These are phyloP conservation scores for Papilio protenor DNA, from an alignment of 2,888 invertebrate species.

Conservation along the genomic window DNA sequence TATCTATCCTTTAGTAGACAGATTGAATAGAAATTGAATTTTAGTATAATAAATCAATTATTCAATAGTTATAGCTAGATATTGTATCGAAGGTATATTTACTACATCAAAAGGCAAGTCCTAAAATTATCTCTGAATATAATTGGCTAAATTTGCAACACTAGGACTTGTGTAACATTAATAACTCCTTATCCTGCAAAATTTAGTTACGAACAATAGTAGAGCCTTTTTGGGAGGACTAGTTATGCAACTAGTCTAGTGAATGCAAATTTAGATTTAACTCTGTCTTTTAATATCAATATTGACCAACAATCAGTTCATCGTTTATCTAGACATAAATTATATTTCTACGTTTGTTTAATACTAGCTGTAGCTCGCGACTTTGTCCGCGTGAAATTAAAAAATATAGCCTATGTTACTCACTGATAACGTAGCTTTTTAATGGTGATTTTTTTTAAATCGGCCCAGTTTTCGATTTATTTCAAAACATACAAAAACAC, in stretches of 20 bases:
- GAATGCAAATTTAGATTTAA: not conserved
- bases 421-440: too few species aligned
- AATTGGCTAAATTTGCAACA: conserved; percentile 13
- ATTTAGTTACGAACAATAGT: conserved; percentile 11
- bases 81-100: not conserved
- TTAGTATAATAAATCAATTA: too few species aligned
- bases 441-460: too few species aligned
- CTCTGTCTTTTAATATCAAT: not conserved
- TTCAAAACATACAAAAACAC: too few species aligned
- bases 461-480: too few species aligned
- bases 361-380: too few species aligned
- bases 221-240: conserved; percentile 4
- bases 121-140: conserved; percentile 13
- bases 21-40: too few species aligned
- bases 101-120: not conserved
- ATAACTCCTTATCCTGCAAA: not conserved
- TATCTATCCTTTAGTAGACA: too few species aligned
- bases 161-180: conserved; percentile 1
- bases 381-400: too few species aligned
- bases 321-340: not conserved
- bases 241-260: not conserved
- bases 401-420: too few species aligned
- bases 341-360: too few species aligned
- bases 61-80: too few species aligned
- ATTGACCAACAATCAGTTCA: not conserved